These are phyloP conservation scores for Leptoclinus maculatus DNA, from an alignment of 2,797 vertebrate genomes.

Conservation along the genomic window DNA sequence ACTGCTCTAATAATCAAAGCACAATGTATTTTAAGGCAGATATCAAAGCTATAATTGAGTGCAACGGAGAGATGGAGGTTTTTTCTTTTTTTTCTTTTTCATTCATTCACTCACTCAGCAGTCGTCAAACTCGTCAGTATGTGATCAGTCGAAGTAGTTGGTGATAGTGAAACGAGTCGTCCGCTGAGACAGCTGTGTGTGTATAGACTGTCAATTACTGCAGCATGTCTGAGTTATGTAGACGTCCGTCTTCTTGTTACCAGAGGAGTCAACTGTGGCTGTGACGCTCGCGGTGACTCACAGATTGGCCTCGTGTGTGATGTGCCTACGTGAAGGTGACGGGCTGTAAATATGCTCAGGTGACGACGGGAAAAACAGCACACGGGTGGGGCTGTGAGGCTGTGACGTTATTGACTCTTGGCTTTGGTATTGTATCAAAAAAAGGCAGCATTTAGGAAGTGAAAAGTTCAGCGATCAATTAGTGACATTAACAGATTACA, in stretches of 20 bases:
- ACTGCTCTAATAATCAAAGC: constrained; percentile 80
- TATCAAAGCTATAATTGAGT: constrained; percentile 56
- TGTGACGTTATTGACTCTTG: constrained; percentile 26
- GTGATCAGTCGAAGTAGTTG: constrained; percentile 31
- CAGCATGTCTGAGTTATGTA: background rate
- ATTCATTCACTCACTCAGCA: constrained; percentile 21
- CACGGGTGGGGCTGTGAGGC: background rate
- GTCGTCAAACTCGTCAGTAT: constrained; percentile 16
- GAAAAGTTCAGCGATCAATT: background rate
- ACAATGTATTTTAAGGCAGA: constrained; percentile 79
- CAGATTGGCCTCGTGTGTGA: constrained; percentile 16
- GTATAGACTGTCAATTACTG: constrained; percentile 8
- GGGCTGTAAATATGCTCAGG: constrained; percentile 45
- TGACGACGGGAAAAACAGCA: constrained; percentile 17
- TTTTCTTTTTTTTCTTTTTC: constrained; percentile 16
- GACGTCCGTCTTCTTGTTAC: constrained; percentile 18
- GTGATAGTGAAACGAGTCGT: constrained; percentile 7
- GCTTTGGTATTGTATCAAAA: background rate
- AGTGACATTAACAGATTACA: background rate
- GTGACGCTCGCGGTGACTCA: constrained; percentile 12
- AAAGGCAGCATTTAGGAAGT: background rate
- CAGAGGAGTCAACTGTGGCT: constrained; percentile 5
- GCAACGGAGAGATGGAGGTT: constrained; percentile 32
- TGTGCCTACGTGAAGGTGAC: background rate
- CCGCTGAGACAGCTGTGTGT: constrained; percentile 32